phyloP scores from a whole-genome alignment of 2,113 vertebrate genomes.

The Aix galericulata region DNA sequence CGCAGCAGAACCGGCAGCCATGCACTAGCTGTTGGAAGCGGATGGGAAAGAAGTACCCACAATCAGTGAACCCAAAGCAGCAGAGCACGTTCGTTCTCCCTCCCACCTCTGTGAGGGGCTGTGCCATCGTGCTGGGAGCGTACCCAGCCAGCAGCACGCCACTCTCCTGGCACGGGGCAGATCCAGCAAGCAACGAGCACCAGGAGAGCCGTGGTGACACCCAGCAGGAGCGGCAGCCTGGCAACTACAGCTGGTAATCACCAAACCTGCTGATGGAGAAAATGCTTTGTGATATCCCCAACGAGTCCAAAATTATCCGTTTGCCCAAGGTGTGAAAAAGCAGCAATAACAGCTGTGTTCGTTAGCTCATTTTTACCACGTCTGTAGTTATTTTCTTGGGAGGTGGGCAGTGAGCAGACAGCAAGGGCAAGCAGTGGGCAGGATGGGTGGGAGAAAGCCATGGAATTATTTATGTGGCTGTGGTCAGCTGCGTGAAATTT shows the following conservation, averaged over 20 bases:
- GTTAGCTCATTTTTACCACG: fast-evolving
- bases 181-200: fast-evolving
- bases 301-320: not conserved
- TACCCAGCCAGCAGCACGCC: fast-evolving
- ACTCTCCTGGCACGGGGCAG: fast-evolving
- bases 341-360: not conserved
- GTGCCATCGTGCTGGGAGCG: fast-evolving
- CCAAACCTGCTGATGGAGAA: not conserved
- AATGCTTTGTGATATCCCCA: fast-evolving
- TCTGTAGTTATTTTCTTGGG: not conserved
- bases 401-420: not conserved
- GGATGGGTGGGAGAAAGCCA: not conserved
- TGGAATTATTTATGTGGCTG: not conserved
- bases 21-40: fast-evolving
- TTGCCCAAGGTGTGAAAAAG: not conserved
- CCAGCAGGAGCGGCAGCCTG: not conserved
- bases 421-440: not conserved
- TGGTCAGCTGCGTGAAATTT: not conserved
- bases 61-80: fast-evolving
- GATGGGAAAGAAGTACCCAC: not conserved
- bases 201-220: fast-evolving
- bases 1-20: not conserved
- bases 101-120: fast-evolving
- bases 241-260: not conserved
- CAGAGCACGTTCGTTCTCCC: not conserved